Base-by-base conservation (phyloP, 2,113 vertebrate genomes). In the Leptosomus discolor region DNA sequence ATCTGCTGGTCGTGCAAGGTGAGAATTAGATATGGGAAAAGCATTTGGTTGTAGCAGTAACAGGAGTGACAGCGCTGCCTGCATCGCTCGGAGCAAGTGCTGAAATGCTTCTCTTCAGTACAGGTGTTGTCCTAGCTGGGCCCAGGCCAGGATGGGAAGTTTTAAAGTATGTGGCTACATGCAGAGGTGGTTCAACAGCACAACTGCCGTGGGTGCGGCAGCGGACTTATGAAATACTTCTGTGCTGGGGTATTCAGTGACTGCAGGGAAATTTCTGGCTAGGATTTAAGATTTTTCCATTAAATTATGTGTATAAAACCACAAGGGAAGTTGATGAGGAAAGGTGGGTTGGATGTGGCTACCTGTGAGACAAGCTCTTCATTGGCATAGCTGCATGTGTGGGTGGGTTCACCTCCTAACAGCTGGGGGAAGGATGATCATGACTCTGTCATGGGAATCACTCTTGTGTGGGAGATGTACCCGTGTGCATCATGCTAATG, bases 1-100 rank as follows among this genome's bases (percentile, higher is more conserved):
- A 9, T 27, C 21, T 82, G 39, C 29, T 68, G 46, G 27, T 45
- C 0, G 0, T 32, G 32, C 3, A 34, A 39, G 48, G 17, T 0
- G 2, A 11, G 56, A 71, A 58, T 1, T 43, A 37, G 37, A 34
- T 73, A 26, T 34, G 30, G 57, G 53, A 56, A 61, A 88, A 71
- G 17, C 2, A 1, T 57, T 68, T 26, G 20, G 69, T 75, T 18
- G 9, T 27, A 51, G 26, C 57, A 63, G 41, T 23, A 57, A 73
- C 26, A 68, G 53, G 76, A 88, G 48, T 34, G 58, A 57, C 64
- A 85, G 43, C 3, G 17, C 20, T 78, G 48, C 32, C 53, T 48
- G 57, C 15, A 8, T 32, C 74, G 76, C 60, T 69, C 37, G 60
- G 27, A 58, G 18, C n/a, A 32, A 50, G 19, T 29, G 43, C 41